A percentile compares a stretch with the other conserved stretches of the same genome.
Evolutionary conservation across 2,888 invertebrate species (phyloP).

Genomic region (Thelaira solivaga): DNA sequence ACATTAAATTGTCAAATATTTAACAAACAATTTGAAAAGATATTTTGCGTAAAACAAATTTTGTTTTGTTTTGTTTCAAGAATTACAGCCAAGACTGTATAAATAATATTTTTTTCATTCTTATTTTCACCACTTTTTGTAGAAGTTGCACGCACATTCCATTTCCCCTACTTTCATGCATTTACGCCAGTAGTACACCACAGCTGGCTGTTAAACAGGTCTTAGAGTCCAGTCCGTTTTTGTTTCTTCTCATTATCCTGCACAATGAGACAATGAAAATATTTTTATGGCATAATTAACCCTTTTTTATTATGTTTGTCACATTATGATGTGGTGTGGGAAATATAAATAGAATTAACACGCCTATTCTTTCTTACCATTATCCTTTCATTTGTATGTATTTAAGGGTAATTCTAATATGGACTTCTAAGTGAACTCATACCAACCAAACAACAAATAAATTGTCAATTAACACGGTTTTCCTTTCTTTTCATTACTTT

Average conservation of each 20-base stretch:
- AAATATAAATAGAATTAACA: slow-evolving; percentile 34
- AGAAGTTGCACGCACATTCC: slow-evolving; percentile 37
- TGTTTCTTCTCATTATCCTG: neutral
- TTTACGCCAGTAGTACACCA: too few relatives aligned
- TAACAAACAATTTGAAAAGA: too few relatives aligned
- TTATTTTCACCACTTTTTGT: slow-evolving; percentile 27
- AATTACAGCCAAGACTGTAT: neutral
- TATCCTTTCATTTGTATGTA: neutral
- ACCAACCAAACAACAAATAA: slow-evolving; percentile 1
- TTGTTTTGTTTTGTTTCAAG: neutral
- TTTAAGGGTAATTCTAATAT: too few relatives aligned
- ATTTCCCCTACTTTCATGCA: too few relatives aligned
- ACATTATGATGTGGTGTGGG: neutral
- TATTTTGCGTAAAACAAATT: too few relatives aligned
- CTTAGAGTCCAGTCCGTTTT: neutral
- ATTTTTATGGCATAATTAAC: slow-evolving; percentile 57
- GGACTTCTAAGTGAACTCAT: too few relatives aligned
- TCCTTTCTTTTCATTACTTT: too few relatives aligned
- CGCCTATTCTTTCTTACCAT: slow-evolving; percentile 46
- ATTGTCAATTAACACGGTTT: slow-evolving; percentile 42
- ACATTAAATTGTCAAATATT: neutral
- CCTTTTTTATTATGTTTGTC: slow-evolving; percentile 7
- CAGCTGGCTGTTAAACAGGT: neutral
- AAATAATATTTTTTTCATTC: slow-evolving; percentile 1
- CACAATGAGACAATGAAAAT: neutral